These are phyloP conservation scores for Acleris sparsana DNA, from an alignment of 2,888 invertebrate species.

Conservation along the genomic window DNA sequence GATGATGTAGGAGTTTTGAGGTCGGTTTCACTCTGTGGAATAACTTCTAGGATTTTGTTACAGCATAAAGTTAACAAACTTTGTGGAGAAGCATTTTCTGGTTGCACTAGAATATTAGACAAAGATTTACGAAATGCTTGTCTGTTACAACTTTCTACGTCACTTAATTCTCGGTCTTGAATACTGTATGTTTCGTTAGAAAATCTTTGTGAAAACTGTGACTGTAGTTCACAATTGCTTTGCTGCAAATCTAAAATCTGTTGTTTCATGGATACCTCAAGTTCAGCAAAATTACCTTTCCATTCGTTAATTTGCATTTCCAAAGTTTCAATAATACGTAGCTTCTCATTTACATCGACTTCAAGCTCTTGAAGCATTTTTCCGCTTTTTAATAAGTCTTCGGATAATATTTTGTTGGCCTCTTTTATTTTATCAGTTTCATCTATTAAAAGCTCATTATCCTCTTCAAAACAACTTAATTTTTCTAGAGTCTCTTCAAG, in stretches of 20 bases:
- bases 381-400: conserved; percentile 50
- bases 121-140: conserved; percentile 30
- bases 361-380: conserved; percentile 52
- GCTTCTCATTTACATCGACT: conserved; percentile 56
- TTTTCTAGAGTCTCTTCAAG: conserved; percentile 49
- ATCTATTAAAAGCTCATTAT: conserved; percentile 43
- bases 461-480: conserved; percentile 46
- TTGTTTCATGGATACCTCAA: conserved; percentile 54
- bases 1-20: conserved; percentile 43
- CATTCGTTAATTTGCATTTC: conserved; percentile 54
- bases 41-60: conserved; percentile 57
- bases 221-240: conserved; percentile 58
- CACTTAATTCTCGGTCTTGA: conserved; percentile 32
- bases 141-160: conserved; percentile 32
- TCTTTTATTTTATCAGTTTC: conserved; percentile 48
- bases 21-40: conserved; percentile 53
- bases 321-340: conserved; percentile 54
- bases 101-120: conserved; percentile 34
- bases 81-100: conserved; percentile 53
- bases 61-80: conserved; percentile 69
- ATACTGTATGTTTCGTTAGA: conserved; percentile 26
- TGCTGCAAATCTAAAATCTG: conserved; percentile 53
- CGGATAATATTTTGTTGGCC: conserved; percentile 47
- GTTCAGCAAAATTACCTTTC: conserved; percentile 54
- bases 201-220: conserved; percentile 38